Base-by-base conservation (phyloP, 30 jellyfish, hydroid and myxozoan genomes). In the Clytia hemisphaerica region DNA sequence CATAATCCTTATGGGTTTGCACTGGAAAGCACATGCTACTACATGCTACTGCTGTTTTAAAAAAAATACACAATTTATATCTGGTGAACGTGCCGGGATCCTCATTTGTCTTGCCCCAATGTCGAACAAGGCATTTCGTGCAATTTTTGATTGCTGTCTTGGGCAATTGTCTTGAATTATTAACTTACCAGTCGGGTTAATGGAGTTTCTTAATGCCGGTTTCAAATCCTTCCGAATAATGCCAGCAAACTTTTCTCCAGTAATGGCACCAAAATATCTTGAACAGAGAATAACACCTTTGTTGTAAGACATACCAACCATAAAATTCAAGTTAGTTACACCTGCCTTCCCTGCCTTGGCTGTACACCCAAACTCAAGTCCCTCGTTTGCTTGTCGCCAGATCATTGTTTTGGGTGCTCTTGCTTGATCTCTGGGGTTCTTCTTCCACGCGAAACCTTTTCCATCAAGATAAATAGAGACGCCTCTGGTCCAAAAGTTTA, bases 41-140 rank as follows among this genome's bases (percentile, higher is more conserved):
- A n/a, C n/a, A n/a, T n/a, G n/a, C n/a, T n/a, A n/a, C n/a, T n/a
- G n/a, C n/a, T n/a, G n/a, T n/a, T n/a, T n/a, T n/a, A n/a, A n/a
- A n/a, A n/a, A n/a, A n/a, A n/a, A n/a, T n/a, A n/a, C n/a, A n/a
- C n/a, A n/a, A n/a, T 67, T 67, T 48, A 67, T 27, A 28, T 67
- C 79, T 67, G 79, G 79, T 46, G 79, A 67, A 4, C 79, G 71
- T 9, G 79, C 72, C 37, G 79, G 79, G 44, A 67, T 67, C 27
- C 45, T 46, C 30, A 67, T 25, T 37, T 37, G 47, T 67, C 71
- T 67, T 44, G 72, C 40, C 27, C 79, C 71, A 67, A 67, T 67
- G 6, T 71, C 9, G 9, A 18, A 71, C 77, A 67, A 37, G 18
- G 48, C 79, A 37, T 46, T 72, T 26, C 45, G 79, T 18, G 79